Evolutionary conservation across 2,797 vertebrate genomes (phyloP).

Genomic region (Menidia menidia): DNA sequence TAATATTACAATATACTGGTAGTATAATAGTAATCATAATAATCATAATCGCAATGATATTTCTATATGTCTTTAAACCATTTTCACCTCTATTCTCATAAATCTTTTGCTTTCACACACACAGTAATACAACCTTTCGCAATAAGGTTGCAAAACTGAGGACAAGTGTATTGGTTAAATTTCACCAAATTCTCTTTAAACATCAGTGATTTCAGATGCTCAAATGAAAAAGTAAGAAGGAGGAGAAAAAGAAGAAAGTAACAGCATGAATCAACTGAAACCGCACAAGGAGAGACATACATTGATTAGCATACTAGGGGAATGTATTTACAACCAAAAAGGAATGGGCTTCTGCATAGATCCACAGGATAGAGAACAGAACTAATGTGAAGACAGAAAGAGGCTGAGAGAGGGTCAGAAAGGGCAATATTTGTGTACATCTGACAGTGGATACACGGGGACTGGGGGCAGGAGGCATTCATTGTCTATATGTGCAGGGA

Average conservation of each 20-base stretch:
- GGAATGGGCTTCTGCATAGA: slow-evolving; percentile 87
- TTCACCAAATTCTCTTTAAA: slow-evolving; percentile 79
- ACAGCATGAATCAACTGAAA: slow-evolving; percentile 73
- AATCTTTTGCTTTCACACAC: slow-evolving; percentile 70
- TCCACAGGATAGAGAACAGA: slow-evolving; percentile 84
- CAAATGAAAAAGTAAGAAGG: slow-evolving; percentile 54
- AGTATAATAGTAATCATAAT: slow-evolving; percentile 88
- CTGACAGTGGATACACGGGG: slow-evolving; percentile 54
- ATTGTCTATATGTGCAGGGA: slow-evolving; percentile 48
- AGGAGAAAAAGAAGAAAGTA: slow-evolving; percentile 53
- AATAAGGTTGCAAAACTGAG: slow-evolving; percentile 82
- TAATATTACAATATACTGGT: slow-evolving; percentile 91
- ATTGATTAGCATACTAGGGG: slow-evolving; percentile 76
- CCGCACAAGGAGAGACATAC: slow-evolving; percentile 73
- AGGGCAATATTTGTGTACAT: slow-evolving; percentile 53
- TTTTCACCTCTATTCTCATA: slow-evolving; percentile 77
- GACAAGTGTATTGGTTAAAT: slow-evolving; percentile 81
- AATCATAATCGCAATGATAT: slow-evolving; percentile 87
- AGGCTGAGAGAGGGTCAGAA: slow-evolving; percentile 59
- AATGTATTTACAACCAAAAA: slow-evolving; percentile 84
- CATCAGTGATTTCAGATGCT: slow-evolving; percentile 81
- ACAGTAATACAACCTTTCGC: slow-evolving; percentile 79
- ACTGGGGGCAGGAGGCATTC: slow-evolving; percentile 51
- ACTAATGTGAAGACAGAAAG: slow-evolving; percentile 73
- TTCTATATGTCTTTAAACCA: slow-evolving; percentile 86